A percentile compares a stretch with the other conserved stretches of the same genome.
phyloP scores from a whole-genome alignment of 2,797 vertebrate genomes.

The Pagetopsis macropterus region DNA sequence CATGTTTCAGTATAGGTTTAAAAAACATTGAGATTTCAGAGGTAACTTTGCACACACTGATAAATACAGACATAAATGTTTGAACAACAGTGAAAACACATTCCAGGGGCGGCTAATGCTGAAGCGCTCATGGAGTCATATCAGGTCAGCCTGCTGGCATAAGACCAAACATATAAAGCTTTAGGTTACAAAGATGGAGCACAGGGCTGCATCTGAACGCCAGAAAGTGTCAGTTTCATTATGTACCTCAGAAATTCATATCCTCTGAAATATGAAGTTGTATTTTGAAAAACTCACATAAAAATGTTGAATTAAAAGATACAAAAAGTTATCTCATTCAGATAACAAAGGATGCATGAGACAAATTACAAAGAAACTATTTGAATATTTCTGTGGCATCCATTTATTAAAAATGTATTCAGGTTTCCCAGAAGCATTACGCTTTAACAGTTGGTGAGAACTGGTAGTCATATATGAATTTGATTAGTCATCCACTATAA shows the following conservation, averaged over 20 bases:
- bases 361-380: constrained; percentile 43
- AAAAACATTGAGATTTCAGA: not conserved
- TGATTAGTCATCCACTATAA: constrained; percentile 63
- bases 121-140: constrained; percentile 63
- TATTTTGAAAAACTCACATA: not conserved
- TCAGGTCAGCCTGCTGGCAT: constrained; percentile 70
- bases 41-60: constrained; percentile 31
- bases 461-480: constrained; percentile 52
- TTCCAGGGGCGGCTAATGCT: constrained; percentile 59
- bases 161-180: constrained; percentile 60
- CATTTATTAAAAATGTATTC: constrained; percentile 40
- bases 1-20: not conserved
- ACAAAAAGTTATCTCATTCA: constrained; percentile 9
- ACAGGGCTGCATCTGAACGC: not conserved
- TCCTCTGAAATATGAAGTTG: constrained; percentile 14
- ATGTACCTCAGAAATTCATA: constrained; percentile 17
- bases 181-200: constrained; percentile 47
- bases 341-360: constrained; percentile 2
- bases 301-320: not conserved
- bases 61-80: constrained; percentile 49
- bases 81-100: constrained; percentile 53
- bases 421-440: constrained; percentile 53
- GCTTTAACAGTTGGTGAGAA: constrained; percentile 43
- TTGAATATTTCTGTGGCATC: constrained; percentile 30
- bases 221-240: constrained; percentile 2